Conservation (phyloP, 2,888 invertebrate genomes). For the Agonopterix heracliana region DNA sequence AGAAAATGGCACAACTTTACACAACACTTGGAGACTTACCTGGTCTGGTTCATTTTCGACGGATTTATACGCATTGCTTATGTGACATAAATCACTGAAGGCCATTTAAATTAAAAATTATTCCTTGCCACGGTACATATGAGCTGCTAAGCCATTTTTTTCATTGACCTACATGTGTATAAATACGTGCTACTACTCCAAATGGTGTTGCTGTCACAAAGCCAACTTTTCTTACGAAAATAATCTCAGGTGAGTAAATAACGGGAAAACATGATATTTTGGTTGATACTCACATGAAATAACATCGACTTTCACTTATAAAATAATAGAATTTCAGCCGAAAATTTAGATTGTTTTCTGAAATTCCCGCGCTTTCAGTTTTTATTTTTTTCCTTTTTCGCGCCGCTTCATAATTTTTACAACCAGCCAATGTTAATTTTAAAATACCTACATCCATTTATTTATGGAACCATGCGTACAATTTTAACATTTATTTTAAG, state of each 20-base stretch:
- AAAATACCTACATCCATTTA: no score
- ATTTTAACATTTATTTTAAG: no score
- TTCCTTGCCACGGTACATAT: slow-evolving; percentile 74
- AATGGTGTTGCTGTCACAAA: slow-evolving; percentile 60
- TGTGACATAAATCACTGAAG: slow-evolving; percentile 75
- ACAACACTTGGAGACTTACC: slow-evolving; percentile 52
- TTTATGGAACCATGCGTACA: no score
- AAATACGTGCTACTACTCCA: slow-evolving; percentile 60
- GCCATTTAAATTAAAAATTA: slow-evolving; percentile 75
- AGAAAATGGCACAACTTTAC: slow-evolving; percentile 49
- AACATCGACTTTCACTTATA: slow-evolving; percentile 15
- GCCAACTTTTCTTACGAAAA: slow-evolving; percentile 17
- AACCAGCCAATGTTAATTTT: no score
- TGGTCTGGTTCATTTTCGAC: slow-evolving; percentile 73
- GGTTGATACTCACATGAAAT: slow-evolving; percentile 27
- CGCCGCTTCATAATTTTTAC: background rate
- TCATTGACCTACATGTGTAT: slow-evolving; percentile 76
- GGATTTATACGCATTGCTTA: slow-evolving; percentile 71
- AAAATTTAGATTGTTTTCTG: slow-evolving; percentile 21
- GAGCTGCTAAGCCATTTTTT: slow-evolving; percentile 73
- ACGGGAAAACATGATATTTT: slow-evolving; percentile 5
- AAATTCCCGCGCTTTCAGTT: slow-evolving; percentile 44
- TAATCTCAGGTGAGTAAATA: slow-evolving; percentile 14
- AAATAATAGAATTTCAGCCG: slow-evolving; percentile 7
- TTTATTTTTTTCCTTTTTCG: slow-evolving; percentile 17